Base-by-base conservation (phyloP, 2,888 invertebrate genomes). In the Bombylius major region DNA sequence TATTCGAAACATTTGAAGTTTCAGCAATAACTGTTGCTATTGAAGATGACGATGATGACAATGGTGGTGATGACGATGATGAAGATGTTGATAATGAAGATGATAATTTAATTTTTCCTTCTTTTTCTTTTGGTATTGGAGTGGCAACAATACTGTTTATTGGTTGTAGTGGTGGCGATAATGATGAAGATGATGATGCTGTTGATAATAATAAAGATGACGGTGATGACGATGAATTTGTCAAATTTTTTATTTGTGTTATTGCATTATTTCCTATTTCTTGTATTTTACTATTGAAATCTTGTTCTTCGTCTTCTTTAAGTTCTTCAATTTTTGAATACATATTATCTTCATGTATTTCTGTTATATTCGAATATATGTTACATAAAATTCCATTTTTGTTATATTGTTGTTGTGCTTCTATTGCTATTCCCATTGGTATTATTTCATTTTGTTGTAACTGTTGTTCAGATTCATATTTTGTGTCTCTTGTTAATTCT, bases 391-490 rank as follows among this genome's bases (percentile, higher is more conserved):
- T 42, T 42, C 12, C 39, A 42, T 42, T 42, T 42, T 42, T 11
- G 5, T 42, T 42, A 11, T 42, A 36, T 36, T 36, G 39, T 42
- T 11, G 8, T 11, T 42, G 39, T 42, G 36, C 36, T 59, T 33
- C 55, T 53, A 34, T 59, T 56, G 23, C 56, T 56, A 36, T 49
- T 54, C 55, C 53, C 50, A 55, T 57, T 59, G 23, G 57, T 56
- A 55, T 58, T 56, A 46, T 57, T 59, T 54, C 60, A 56, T 58
- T 60, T 62, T 58, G 59, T 60, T 51, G 58, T 62, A 52, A 60
- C 60, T 6, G 36, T 36, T 6, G 36, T 23, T 23, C 23, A 23
- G 23, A 23, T 23, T 23, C 23, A 23, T 23, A 23, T 23, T 23
- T 23, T 23, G 23, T 23, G 23, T 23, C 23, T 23, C 2, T 23